Evolutionary conservation across 2,888 invertebrate genomes (phyloP), one percentile per base, ranked within the genome.

Genomic region (Macrophya annulata): DNA sequence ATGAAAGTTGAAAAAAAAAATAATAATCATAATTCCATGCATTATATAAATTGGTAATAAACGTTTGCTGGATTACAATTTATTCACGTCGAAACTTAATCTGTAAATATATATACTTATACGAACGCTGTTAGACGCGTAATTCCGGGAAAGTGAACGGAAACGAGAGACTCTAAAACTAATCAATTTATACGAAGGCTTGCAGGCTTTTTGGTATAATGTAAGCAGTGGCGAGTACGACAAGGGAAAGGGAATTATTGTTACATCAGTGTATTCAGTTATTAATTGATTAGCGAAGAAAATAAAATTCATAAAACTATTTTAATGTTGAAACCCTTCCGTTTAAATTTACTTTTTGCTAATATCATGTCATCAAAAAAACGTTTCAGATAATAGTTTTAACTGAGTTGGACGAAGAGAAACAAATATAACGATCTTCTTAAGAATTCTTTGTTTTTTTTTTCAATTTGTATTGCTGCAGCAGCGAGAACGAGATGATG

Each of bases 141-240:
- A 12, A 62, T 25, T 62, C 62, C 62, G 62, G 37, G 43, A 71
- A 40, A 71, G 71, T 40, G 40, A 71, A n/a, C 37, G 40, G 8
- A 71, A 71, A n/a, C 37, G 71, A 40, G n/a, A 40, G n/a, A 40
- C 43, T 71, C 71, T 71, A n/a, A n/a, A 71, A 43, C 71, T 71
- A 71, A 71, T 71, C 71, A 71, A 71, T 71, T 71, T 17, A 71
- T 40, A 40, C 8, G 37, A 25, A 62, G 62, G 25, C 62, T 62
- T 62, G 62, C n/a, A 6, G 62, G 40, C 43, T 40, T 71, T 71
- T n/a, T 40, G 40, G 40, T 43, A 71, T 9, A 71, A 17, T 17
- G 62, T 62, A 25, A 25, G 12, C 62, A 21, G 21, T 25, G 21
- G 25, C 10, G 12, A 62, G 62, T 62, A 25, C 6, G n/a, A 40